Base-by-base conservation (phyloP, 23 tunicate genomes). In the Trididemnum clinides region DNA sequence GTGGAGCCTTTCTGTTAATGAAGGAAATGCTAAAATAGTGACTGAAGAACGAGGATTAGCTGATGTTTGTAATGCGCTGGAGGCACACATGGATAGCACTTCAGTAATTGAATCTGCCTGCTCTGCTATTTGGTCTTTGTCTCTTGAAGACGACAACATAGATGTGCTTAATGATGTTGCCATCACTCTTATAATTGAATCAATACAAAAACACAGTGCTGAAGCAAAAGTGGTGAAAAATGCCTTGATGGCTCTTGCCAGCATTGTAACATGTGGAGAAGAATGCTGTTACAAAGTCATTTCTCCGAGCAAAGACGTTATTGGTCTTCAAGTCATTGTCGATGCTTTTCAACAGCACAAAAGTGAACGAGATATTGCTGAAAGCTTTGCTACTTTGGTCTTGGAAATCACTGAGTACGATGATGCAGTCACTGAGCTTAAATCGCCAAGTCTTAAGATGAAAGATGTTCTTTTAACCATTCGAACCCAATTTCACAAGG, bases 111-210 rank as follows among this genome's bases (percentile, higher is more conserved):
- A 92, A 57, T 57, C 92, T 6, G 91, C 93, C 35, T 88, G 97
- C 63, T 97, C 99, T 49, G 93, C 93, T 22, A 85, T 88, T 10
- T 97, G 99, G 99, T 89, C 99, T 0, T 71, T 97, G 28, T 97
- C 99, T n/a, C 90, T 97, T 0, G 99, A 97, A 85, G 99, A 97
- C 82, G 97, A 86, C 23, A 92, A 92, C 70, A 66, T 92, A 23
- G 95, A 92, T 59, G 37, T 80, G 49, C 62, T 97, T 20, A 70
- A 88, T 20, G 99, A 97, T 50, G 88, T 94, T 29, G 99, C 94
- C 18, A 88, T 97, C 35, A n/a, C 91, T 36, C 85, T 82, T 20
- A 88, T 97, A 12, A 37, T 92, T 23, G 97, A 92, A 82, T 78
- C 92, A 38, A 62, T 97, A 19, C 81, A 97, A 64, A 57, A 28